Conservation (phyloP, 2,113 vertebrate genomes). For the Hyperopisus bebe region DNA sequence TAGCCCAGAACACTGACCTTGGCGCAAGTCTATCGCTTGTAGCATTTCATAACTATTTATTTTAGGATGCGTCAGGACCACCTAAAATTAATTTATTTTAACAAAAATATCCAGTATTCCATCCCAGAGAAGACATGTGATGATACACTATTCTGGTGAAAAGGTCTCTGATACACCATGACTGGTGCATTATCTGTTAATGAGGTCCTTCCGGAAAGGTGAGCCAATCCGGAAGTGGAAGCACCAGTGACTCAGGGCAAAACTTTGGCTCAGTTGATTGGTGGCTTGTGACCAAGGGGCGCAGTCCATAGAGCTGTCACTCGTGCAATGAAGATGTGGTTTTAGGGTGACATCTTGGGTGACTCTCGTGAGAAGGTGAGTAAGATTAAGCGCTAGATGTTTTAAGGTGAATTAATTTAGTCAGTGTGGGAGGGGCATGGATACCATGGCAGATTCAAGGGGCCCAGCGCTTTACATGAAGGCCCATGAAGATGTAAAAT, state of each 20-base stretch:
- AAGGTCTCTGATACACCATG: constrained; percentile 59
- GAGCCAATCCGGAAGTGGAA: constrained; percentile 48
- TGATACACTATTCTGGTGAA: constrained; percentile 53
- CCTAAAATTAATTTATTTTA: neutral
- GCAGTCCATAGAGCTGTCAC: constrained; percentile 63
- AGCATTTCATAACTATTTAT: neutral
- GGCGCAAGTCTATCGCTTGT: neutral
- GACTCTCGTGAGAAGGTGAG: constrained; percentile 40
- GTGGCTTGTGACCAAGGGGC: constrained; percentile 56
- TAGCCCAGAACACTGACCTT: neutral
- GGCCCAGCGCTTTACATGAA: neutral
- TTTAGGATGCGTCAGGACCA: neutral
- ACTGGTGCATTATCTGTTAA: constrained; percentile 68
- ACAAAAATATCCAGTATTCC: neutral
- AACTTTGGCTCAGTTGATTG: constrained; percentile 51
- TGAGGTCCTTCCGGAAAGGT: constrained; percentile 60
- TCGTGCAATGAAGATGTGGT: constrained; percentile 61
- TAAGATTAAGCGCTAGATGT: neutral
- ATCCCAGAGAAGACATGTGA: neutral
- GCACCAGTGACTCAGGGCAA: constrained; percentile 53
- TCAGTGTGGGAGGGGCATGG: constrained; percentile 10
- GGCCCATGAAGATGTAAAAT: neutral
- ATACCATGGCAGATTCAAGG: neutral
- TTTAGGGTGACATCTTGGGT: constrained; percentile 55
- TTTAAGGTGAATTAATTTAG: constrained; percentile 39